Evolutionary conservation across 2,888 invertebrate species (phyloP).

Genomic region (Anarsia innoxiella): DNA sequence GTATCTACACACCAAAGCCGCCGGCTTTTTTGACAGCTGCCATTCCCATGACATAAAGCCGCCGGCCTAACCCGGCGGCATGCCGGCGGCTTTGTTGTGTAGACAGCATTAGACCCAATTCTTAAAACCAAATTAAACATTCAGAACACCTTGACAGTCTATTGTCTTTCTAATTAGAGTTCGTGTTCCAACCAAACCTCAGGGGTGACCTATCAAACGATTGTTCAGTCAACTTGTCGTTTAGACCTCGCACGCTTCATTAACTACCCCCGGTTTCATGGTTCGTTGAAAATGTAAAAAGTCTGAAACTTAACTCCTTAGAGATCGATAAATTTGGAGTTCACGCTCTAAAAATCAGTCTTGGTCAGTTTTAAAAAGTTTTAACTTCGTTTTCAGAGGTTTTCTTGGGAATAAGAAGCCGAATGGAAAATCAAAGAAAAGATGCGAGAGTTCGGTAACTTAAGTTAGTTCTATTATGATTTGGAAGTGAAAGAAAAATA

Average conservation of each 20-base stretch:
- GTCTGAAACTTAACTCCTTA: constrained; percentile 37
- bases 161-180: neutral
- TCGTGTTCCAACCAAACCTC: neutral
- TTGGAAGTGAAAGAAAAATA: no score
- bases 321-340: constrained; percentile 60
- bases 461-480: no score
- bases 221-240: constrained; percentile 20
- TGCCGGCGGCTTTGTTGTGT: neutral
- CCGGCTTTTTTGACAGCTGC: no score
- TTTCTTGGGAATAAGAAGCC: no score
- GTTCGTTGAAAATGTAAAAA: constrained; percentile 59
- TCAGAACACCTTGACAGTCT: neutral
- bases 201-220: constrained; percentile 14
- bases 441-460: no score
- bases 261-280: constrained; percentile 39
- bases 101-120: neutral
- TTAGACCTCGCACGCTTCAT: constrained; percentile 31
- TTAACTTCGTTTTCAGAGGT: no score
- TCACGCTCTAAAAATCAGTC: no score
- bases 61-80: no score
- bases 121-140: neutral
- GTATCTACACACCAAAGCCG: no score
- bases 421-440: no score
- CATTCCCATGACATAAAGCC: no score
- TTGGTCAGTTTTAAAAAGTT: no score